These are phyloP conservation scores for Halcyon chelicuti DNA, from an alignment of 2,797 vertebrate genomes.

Conservation along the genomic window DNA sequence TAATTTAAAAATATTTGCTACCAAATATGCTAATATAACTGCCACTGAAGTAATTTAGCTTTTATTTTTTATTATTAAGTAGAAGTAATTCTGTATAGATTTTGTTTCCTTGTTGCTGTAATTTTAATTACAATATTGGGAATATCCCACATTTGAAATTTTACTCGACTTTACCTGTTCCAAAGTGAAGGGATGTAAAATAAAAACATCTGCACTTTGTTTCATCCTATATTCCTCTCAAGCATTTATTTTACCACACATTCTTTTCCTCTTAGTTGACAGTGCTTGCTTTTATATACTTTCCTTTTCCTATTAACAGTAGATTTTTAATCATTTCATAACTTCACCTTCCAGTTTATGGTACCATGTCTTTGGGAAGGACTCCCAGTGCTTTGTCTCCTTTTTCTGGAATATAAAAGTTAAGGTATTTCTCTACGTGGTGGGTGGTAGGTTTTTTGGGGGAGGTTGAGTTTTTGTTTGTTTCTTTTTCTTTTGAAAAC, in stretches of 20 bases:
- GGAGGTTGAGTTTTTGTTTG: background rate
- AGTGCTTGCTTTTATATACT: background rate
- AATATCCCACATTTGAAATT: background rate
- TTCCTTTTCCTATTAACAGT: background rate
- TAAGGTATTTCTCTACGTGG: background rate
- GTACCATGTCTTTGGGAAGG: background rate
- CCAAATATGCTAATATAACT: background rate
- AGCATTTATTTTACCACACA: background rate
- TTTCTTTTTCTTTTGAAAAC: background rate
- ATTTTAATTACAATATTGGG: background rate
- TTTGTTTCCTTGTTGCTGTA: constrained; percentile 6
- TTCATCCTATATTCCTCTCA: background rate
- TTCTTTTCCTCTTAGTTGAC: background rate
- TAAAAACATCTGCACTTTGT: background rate
- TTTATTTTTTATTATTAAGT: background rate
- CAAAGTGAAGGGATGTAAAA: background rate
- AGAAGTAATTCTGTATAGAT: background rate
- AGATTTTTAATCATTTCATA: background rate
- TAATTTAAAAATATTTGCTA: constrained; percentile 46
- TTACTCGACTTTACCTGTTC: background rate
- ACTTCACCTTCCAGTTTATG: background rate
- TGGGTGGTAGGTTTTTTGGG: background rate
- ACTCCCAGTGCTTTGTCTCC: background rate
- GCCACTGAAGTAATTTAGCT: background rate
- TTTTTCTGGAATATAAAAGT: background rate